Evolutionary conservation across 2,888 invertebrate genomes (phyloP), one percentile per base, ranked within the genome.

Genomic region (Leucophenga maculata): DNA sequence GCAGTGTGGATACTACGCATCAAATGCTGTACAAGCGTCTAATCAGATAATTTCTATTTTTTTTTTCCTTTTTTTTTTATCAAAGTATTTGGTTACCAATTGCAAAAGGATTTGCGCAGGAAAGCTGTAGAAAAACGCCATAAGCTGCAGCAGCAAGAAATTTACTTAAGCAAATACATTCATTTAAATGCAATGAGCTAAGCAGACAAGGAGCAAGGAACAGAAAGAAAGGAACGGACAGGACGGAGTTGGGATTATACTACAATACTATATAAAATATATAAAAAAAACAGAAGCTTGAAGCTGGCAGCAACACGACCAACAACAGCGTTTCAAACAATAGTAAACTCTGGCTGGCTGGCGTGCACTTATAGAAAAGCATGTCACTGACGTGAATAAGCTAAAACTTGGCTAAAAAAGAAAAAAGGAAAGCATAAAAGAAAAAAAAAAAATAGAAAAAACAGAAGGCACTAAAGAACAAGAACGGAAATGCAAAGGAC

Each of bases 401-500:
- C 39, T 39, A 39, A n/a, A 39, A 39, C 39, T 39, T 39, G 8
- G 11, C 39, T 39, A 39, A 77, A 77, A 72, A 70, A 70, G 74
- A 66, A 46, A 72, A 67, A 22, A n/a, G n/a, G 20, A 46, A 62
- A n/a, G n/a, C n/a, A n/a, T n/a, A 26, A 6, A 22, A 18, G 13
- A 39, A 62, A 18, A 20, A 60, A 60, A 13, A 39, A 20, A 20
- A 44, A 46, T 18, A n/a, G 14, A 18, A 55, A 64, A 46, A 60
- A 32, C 50, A 67, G 26, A 69, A 70, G 62, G 57, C 44, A 69
- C 50, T 69, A 70, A 72, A 74, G 75, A 69, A 79, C 70, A 75
- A 70, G 69, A 72, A 68, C 71, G 83, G 83, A 78, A 75, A 80
- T 83, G 80, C 80, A 74, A 80, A 81, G 83, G 77, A 83, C 54